Conservation (phyloP, 2,113 vertebrate genomes). For the Nothocercus nigrocapillus region DNA sequence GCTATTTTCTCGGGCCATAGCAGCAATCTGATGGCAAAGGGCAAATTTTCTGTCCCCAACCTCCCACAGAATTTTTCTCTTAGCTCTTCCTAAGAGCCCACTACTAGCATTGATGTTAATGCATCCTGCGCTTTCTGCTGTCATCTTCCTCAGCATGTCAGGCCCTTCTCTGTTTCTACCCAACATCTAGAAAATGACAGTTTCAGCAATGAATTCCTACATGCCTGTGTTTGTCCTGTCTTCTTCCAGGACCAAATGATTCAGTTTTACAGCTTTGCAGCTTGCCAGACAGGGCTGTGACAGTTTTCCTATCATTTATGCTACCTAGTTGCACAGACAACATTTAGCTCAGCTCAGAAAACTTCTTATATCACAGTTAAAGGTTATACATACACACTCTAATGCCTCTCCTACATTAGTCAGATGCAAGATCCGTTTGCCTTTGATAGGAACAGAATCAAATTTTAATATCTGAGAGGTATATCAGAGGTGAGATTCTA, state of each 20-base stretch:
- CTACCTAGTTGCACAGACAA: neutral
- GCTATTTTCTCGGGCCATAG: neutral
- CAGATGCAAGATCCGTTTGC: neutral
- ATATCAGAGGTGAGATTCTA: neutral
- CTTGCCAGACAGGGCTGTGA: neutral
- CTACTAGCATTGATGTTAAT: neutral
- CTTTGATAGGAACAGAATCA: neutral
- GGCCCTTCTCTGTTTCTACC: neutral
- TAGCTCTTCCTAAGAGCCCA: neutral
- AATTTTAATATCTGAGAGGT: neutral
- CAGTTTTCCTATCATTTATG: neutral
- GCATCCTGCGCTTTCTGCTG: neutral
- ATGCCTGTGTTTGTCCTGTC: neutral
- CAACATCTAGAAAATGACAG: neutral
- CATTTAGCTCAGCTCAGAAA: neutral
- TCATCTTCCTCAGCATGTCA: neutral
- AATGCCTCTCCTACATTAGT: neutral
- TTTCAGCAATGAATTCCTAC: constrained; percentile 33
- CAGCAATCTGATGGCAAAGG: neutral
- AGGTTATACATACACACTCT: neutral
- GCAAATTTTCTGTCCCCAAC: neutral
- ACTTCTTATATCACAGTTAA: neutral
- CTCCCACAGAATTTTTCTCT: neutral
- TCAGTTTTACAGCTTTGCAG: neutral
- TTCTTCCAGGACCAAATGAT: neutral